A percentile compares a stretch with the other conserved stretches of the same genome.
These are phyloP conservation scores for Eulemur rubriventer DNA, from an alignment of 2,797 vertebrate genomes.

Conservation along the genomic window DNA sequence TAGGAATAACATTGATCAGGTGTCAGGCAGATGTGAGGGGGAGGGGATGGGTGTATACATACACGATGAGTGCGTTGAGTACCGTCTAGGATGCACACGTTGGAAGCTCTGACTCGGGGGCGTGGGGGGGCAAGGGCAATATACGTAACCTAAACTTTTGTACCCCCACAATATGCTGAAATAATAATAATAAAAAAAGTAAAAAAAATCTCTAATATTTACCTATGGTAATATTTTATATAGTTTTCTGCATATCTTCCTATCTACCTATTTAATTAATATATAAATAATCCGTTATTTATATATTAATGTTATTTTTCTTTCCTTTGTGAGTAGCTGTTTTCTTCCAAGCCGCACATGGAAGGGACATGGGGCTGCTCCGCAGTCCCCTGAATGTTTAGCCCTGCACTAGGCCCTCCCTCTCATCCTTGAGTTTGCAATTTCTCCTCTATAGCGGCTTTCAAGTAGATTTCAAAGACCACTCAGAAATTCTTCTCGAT, in stretches of 20 bases:
- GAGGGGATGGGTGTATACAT: no score
- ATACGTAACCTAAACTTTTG: no score
- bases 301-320: neutral
- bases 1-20: no score
- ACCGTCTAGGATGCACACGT: no score
- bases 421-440: neutral
- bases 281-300: neutral
- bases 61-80: rapidly evolving
- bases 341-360: neutral
- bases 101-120: no score
- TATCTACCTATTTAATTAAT: neutral
- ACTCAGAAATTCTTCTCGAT: neutral
- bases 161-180: no score
- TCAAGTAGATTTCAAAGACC: neutral
- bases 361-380: neutral
- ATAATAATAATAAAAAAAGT: no score
- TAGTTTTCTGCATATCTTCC: no score
- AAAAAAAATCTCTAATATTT: neutral
- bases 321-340: neutral
- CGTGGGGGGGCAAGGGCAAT: no score
- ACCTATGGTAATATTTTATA: neutral
- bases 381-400: neutral
- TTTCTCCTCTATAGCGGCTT: neutral
- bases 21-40: no score
- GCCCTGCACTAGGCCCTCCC: neutral